Base-by-base conservation (phyloP, 2,797 vertebrate genomes). In the Tadarida brasiliensis region DNA sequence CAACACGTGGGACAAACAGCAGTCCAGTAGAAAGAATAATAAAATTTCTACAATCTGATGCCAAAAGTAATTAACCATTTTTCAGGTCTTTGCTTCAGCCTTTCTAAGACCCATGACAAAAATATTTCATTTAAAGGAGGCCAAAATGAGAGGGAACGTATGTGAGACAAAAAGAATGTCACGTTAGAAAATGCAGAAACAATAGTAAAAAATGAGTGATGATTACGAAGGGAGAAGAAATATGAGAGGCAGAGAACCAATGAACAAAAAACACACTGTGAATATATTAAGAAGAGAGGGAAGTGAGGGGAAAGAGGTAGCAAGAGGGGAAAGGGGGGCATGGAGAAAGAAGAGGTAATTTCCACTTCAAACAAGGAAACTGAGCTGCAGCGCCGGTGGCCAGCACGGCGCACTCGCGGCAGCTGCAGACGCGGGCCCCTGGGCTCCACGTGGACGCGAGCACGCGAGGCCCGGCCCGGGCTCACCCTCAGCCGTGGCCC, bases 121-220 rank as follows among this genome's bases (percentile, higher is more conserved):
- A 51, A 44, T 3, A 44, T 44, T 44, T 44, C 17, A 44, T 12
- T 90, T 47, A 28, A 76, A 71, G 30, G 26, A 87, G 30, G 4
- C 28, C 61, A 7, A 86, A 68, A 33, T 84, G 39, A 82, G 39
- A 68, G 88, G 39, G 20, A 87, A 93, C 16, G 24, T 15, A 84
- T 20, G 0, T 56, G 56, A 92, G 9, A 16, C n/a, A 22, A 68
- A 76, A 86, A 20, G 17, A 70, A 91, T 11, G 0, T 17, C 65
- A 73, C 44, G 22, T 30, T 67, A 59, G 44, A 81, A 95, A 76
- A 91, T 73, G 3, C 94, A 93, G 54, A 65, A 59, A 67, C 22
- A 70, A 84, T 1, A 61, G 14, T 47, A 68, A 20, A 89, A 91
- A 65, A 2, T 54, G 5, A 87, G 65, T 67, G 68, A 9, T 49